Conservation (phyloP, 1,140 invertebrate species). For the Cotesia vestalis region DNA sequence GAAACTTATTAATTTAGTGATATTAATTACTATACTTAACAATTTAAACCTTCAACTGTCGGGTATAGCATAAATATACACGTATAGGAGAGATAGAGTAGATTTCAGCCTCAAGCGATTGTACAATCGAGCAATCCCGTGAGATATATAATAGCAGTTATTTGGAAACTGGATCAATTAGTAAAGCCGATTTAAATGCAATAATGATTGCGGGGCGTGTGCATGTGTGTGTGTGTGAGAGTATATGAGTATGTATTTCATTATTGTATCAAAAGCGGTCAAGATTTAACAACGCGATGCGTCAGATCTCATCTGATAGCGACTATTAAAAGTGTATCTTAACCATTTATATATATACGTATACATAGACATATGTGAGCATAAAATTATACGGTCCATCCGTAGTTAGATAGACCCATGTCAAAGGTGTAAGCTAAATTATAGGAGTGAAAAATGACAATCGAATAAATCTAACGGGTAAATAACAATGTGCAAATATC, state of each 20-base stretch:
- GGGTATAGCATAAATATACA: slow-evolving; percentile 22
- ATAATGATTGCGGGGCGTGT: slow-evolving; percentile 50
- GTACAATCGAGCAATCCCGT: slow-evolving; percentile 19
- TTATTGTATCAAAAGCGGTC: slow-evolving; percentile 19
- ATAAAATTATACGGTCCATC: no score
- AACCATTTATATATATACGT: slow-evolving; percentile 7
- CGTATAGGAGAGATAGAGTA: not conserved
- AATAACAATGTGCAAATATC: not conserved
- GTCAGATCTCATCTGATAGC: slow-evolving; percentile 23
- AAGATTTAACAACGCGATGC: slow-evolving; percentile 14
- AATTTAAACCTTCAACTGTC: slow-evolving; percentile 56
- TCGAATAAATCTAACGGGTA: not conserved
- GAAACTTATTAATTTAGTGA: no score
- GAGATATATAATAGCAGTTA: slow-evolving; percentile 53
- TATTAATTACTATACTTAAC: slow-evolving; percentile 45
- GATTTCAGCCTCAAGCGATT: slow-evolving; percentile 16
- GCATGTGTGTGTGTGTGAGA: slow-evolving; percentile 20
- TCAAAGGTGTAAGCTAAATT: no score
- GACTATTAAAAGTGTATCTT: slow-evolving; percentile 9
- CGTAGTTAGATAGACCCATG: no score
- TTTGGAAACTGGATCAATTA: slow-evolving; percentile 56
- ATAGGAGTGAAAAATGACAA: no score
- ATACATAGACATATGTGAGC: not conserved
- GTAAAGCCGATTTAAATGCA: slow-evolving; percentile 54
- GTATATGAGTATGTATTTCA: slow-evolving; percentile 2